Conservation (phyloP, 1,140 invertebrate genomes). For the Homarus americanus region DNA sequence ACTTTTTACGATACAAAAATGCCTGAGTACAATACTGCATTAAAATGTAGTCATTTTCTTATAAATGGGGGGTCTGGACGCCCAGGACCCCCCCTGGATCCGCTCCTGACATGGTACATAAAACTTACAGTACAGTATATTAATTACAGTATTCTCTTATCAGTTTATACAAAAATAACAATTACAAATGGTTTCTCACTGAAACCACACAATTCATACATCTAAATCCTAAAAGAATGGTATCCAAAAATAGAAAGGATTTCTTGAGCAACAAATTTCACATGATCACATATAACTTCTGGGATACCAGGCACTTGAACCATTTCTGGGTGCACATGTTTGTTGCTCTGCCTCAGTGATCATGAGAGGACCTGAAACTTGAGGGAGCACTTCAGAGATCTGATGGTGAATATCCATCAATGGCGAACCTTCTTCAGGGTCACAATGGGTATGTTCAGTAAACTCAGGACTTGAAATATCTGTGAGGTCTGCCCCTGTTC, state of each 20-base stretch:
- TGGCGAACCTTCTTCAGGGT: neutral
- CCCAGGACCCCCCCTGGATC: too few relatives aligned
- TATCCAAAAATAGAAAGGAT: neutral
- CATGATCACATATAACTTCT: constrained; percentile 14
- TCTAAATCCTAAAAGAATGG: neutral
- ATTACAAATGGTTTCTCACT: neutral
- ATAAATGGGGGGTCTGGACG: too few relatives aligned
- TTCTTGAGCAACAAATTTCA: constrained; percentile 25
- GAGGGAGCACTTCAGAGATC: constrained; percentile 22
- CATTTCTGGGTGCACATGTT: constrained; percentile 4
- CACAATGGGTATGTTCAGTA: neutral
- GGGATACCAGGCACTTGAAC: constrained; percentile 29
- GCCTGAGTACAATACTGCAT: too few relatives aligned
- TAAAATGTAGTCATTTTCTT: too few relatives aligned
- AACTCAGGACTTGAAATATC: neutral
- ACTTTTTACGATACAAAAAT: too few relatives aligned
- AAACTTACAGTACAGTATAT: too few relatives aligned
- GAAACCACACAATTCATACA: neutral
- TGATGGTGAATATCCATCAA: constrained; percentile 13
- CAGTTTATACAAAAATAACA: neutral
- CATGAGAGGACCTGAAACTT: neutral
- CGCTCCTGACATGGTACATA: too few relatives aligned
- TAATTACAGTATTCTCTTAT: neutral
- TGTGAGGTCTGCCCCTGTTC: constrained; percentile 1
- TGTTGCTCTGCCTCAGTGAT: constrained; percentile 9